Conservation (phyloP, 1,140 invertebrate species). For the Whitmania pigra region DNA sequence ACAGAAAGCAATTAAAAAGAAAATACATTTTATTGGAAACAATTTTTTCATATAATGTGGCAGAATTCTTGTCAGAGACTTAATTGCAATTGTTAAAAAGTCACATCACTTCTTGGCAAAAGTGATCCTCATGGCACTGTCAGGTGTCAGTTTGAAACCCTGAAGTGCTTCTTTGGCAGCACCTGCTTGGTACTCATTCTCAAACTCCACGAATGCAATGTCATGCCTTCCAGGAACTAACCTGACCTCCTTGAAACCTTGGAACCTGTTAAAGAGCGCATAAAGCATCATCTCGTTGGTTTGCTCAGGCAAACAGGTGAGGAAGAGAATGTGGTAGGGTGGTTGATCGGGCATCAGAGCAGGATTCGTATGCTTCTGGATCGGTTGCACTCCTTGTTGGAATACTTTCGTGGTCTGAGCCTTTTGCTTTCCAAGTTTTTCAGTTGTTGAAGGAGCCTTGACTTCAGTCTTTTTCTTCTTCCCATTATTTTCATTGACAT, state of each 20-base stretch:
- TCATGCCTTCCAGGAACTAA: slow-evolving; percentile 93
- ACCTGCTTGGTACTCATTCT: slow-evolving; percentile 87
- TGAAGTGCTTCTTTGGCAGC: slow-evolving; percentile 92
- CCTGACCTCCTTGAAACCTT: slow-evolving; percentile 97
- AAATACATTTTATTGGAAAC: no score
- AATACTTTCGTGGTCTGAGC: not conserved
- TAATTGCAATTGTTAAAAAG: no score
- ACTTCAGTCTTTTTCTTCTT: slow-evolving; percentile 33
- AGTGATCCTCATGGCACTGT: slow-evolving; percentile 96
- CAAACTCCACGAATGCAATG: slow-evolving; percentile 99
- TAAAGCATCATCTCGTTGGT: slow-evolving; percentile 99
- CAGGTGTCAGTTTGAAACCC: slow-evolving; percentile 96
- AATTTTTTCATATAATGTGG: no score
- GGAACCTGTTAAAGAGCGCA: slow-evolving; percentile 97
- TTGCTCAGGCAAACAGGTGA: slow-evolving; percentile 95
- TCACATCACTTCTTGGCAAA: slow-evolving; percentile 77
- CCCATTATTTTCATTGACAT: slow-evolving; percentile 45
- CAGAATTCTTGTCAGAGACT: no score
- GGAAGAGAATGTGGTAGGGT: slow-evolving; percentile 70
- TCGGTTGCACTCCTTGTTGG: slow-evolving; percentile 13
- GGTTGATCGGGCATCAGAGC: slow-evolving; percentile 60
- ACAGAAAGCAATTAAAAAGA: not conserved
- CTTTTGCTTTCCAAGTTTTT: slow-evolving; percentile 8
- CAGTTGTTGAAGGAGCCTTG: not conserved
- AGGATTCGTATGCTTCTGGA: slow-evolving; percentile 26